These are phyloP conservation scores for Cryptomyrus ogoouensis DNA, from an alignment of 2,113 vertebrate species.

Conservation along the genomic window DNA sequence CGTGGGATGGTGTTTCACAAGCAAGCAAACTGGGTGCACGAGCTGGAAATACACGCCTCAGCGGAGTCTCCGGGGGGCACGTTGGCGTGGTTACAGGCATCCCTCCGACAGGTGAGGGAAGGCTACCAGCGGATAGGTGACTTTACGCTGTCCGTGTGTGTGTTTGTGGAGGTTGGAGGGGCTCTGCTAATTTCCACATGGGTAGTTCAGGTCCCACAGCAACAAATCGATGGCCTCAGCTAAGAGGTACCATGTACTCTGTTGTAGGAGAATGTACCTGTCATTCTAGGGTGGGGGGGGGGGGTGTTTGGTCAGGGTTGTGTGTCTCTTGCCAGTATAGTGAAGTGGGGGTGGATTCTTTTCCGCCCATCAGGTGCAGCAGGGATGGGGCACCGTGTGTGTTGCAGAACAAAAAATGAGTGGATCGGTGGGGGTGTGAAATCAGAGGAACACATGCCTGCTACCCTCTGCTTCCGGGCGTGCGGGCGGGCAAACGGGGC, in stretches of 20 bases:
- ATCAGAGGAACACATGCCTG: not conserved
- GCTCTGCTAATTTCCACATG: not conserved
- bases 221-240: not conserved
- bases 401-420: not conserved
- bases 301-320: not conserved
- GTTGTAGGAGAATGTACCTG: not conserved
- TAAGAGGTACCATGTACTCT: not conserved
- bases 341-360: not conserved
- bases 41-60: not conserved
- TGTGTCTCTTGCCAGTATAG: not conserved
- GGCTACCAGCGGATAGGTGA: not conserved
- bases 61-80: not conserved
- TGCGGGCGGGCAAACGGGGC: not conserved
- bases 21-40: not conserved
- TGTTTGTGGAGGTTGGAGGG: not conserved
- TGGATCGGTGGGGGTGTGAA: not conserved
- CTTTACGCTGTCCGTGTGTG: not conserved
- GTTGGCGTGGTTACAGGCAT: not conserved
- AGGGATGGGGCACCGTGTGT: not conserved
- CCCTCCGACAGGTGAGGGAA: not conserved
- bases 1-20: not conserved
- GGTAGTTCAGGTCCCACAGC: not conserved
- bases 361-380: not conserved
- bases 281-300: not conserved
- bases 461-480: not conserved